These are phyloP conservation scores for Nansenia antarctica DNA, from an alignment of 2,113 vertebrate genomes.

Conservation along the genomic window DNA sequence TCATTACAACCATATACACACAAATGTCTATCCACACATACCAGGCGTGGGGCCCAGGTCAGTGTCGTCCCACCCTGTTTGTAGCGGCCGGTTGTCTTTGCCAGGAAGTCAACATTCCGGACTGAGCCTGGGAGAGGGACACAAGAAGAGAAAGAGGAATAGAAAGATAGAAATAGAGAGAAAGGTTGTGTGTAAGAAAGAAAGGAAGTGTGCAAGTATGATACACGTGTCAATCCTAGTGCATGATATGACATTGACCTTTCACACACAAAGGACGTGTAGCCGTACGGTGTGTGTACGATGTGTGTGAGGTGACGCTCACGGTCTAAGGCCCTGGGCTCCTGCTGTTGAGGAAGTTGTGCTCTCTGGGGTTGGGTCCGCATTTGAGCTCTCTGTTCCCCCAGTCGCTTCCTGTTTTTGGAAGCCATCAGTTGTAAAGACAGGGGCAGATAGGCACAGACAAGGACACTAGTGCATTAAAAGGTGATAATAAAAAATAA, in stretches of 20 bases:
- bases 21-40: too few species aligned
- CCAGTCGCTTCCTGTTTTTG: not conserved
- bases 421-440: not conserved
- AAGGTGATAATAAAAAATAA: too few species aligned
- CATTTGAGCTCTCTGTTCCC: not conserved
- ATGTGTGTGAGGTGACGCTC: too few species aligned
- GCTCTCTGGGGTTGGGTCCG: not conserved
- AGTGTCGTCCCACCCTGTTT: constrained; percentile 88
- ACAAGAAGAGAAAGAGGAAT: not conserved
- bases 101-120: constrained; percentile 87
- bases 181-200: too few species aligned
- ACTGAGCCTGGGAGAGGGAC: constrained; percentile 77
- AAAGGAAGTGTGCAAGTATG: too few species aligned
- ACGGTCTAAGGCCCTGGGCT: constrained; percentile 78
- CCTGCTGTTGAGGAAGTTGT: not conserved
- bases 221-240: too few species aligned
- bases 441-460: too few species aligned
- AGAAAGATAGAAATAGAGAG: not conserved
- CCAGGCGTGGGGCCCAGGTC: constrained; percentile 82
- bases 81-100: constrained; percentile 77
- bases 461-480: not conserved
- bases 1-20: too few species aligned
- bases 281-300: too few species aligned
- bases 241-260: too few species aligned
- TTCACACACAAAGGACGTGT: too few species aligned